Evolutionary conservation across 2,797 vertebrate species (phyloP), one percentile per base, ranked within the genome.

Genomic region (Selene dorsalis): DNA sequence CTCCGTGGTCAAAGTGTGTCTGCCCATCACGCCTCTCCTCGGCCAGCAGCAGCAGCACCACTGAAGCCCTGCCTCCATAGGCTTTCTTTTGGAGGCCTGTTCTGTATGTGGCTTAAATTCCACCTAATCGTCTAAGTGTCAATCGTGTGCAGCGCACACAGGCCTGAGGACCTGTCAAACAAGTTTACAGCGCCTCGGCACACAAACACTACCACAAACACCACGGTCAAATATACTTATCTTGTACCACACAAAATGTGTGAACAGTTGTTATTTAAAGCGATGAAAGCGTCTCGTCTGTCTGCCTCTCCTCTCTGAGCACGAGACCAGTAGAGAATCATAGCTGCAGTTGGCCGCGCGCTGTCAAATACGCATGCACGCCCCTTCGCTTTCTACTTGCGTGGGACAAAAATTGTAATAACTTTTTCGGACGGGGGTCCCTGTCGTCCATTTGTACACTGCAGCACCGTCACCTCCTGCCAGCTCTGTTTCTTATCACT

Each of bases 291-390:
- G 38, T 22, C 45, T 68, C 1, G 12, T 38, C 14, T 41, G 4
- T 43, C 50, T 58, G 48, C 12, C 22, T 60, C 26, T n/a, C 47
- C 26, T 24, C 28, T n/a, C 17, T 50, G 16, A 48, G 73, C 71
- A 75, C 22, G 67, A 69, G 48, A 83, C 22, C 39, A 82, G 57
- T 30, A 61, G 41, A 56, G 60, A 64, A 75, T 16, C 61, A 4
- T 20, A 39, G 64, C 79, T 75, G 71, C 75, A 69, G 65, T 73
- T 55, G 70, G 66, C 35, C 78, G 84, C 85, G 89, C 75, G 85
- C 87, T 88, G 89, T 92, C 87, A 89, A 77, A 89, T 55, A 76
- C 83, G 75, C 87, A 69, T 41, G 88, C 92, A 84, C 88, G 82
- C 89, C 87, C 85, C 88, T 89, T 24, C 18, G 62, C 79, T 74